Evolutionary conservation across 2,888 invertebrate species (phyloP).

Genomic region (Linnaemya tessellans): DNA sequence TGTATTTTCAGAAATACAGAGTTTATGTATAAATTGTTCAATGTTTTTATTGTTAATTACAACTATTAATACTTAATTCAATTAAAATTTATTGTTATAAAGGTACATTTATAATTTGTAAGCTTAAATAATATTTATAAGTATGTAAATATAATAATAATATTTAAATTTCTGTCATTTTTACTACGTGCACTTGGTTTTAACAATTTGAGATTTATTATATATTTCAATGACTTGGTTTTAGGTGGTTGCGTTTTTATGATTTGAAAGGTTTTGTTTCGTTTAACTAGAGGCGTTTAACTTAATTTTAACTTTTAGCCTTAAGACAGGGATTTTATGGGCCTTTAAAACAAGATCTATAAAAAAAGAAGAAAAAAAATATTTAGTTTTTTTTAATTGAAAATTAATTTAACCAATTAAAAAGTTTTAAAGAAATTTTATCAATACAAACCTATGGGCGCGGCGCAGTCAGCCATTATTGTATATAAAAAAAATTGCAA

Average conservation of each 20-base stretch:
- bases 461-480: slow-evolving; percentile 30
- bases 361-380: slow-evolving; percentile 57
- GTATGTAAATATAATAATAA: background rate
- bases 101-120: slow-evolving; percentile 72
- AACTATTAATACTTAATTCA: slow-evolving; percentile 63
- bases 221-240: slow-evolving; percentile 13
- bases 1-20: slow-evolving; percentile 14
- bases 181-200: slow-evolving; percentile 41
- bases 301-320: slow-evolving; percentile 5
- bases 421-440: slow-evolving; percentile 12
- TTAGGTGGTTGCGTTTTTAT: slow-evolving; percentile 52
- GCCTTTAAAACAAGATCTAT: slow-evolving; percentile 56
- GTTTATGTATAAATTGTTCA: slow-evolving; percentile 32
- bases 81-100: slow-evolving; percentile 57
- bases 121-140: slow-evolving; percentile 55
- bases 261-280: slow-evolving; percentile 17
- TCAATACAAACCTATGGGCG: slow-evolving; percentile 51
- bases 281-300: slow-evolving; percentile 6
- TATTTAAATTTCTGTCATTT: slow-evolving; percentile 17
- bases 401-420: slow-evolving; percentile 28
- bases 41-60: slow-evolving; percentile 41
- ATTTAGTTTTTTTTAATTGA: slow-evolving; percentile 34
- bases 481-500: background rate
- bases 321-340: slow-evolving; percentile 8
- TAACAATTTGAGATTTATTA: slow-evolving; percentile 9